A percentile compares a stretch with the other conserved stretches of the same genome.
Conservation (phyloP, 64 coral and sea anemone genomes). For the Montipora capricornis region DNA sequence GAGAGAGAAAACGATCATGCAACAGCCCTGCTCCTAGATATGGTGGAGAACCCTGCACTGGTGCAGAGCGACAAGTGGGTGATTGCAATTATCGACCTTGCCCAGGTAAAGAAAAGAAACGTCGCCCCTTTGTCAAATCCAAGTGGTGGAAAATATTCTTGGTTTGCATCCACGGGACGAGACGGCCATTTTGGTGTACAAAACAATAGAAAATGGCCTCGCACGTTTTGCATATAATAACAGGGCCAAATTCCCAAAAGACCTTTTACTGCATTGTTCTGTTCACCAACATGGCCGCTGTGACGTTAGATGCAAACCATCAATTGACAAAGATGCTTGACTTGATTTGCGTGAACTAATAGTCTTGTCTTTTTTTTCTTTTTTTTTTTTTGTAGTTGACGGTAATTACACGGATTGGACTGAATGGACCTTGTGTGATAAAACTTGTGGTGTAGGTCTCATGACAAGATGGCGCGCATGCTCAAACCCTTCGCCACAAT, state of each 20-base stretch:
- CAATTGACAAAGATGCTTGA: not conserved
- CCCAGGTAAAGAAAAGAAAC: constrained; percentile 59
- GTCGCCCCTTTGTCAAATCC: not conserved
- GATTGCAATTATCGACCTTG: constrained; percentile 77
- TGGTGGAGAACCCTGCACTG: constrained; percentile 76
- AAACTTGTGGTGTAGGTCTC: constrained; percentile 81
- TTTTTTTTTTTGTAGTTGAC: constrained; percentile 60
- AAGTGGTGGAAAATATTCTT: not conserved
- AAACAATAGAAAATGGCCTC: no score
- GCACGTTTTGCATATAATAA: no score
- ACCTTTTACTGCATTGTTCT: no score
- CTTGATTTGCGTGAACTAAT: not conserved
- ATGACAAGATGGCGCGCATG: constrained; percentile 88
- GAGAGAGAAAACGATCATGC: constrained; percentile 77
- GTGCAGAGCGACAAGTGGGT: constrained; percentile 75
- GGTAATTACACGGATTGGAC: constrained; percentile 98
- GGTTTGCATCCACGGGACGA: no score
- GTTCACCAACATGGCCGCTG: no score
- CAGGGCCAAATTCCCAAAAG: no score
- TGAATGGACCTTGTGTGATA: constrained; percentile 75
- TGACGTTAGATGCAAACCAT: not conserved
- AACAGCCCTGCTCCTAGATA: constrained; percentile 72
- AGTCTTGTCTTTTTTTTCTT: not conserved
- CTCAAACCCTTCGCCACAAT: constrained; percentile 78
- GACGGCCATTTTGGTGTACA: no score